These are phyloP conservation scores for silkworm (Bombyx mori) DNA, from an alignment of 1,140 invertebrate species.

Conservation along the genomic window DNA sequence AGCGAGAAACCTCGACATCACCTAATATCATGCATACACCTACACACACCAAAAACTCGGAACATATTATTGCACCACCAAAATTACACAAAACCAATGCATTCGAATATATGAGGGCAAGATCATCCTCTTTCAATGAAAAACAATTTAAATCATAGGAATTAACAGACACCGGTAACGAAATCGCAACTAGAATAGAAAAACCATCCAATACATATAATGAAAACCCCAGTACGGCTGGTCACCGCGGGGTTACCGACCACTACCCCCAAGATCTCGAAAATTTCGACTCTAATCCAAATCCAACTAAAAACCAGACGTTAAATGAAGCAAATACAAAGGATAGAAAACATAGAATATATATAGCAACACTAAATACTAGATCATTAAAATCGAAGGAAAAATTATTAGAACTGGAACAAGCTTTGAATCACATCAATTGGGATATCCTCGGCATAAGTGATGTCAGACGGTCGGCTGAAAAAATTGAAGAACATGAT, in stretches of 20 bases:
- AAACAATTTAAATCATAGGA: slow-evolving; percentile 9
- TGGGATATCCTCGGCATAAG: slow-evolving; percentile 9
- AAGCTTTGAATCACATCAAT: slow-evolving; percentile 3
- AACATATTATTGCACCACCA: too few species aligned
- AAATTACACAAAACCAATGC: too few species aligned
- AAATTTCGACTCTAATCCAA: too few species aligned
- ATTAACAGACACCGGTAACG: slow-evolving; percentile 10
- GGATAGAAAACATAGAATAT: background rate
- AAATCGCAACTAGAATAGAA: background rate
- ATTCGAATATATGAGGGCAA: too few species aligned
- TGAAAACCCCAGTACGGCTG: slow-evolving; percentile 11
- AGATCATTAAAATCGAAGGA: slow-evolving; percentile 8
- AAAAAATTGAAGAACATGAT: slow-evolving; percentile 16
- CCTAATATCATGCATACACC: background rate
- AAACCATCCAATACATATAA: background rate
- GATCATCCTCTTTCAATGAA: too few species aligned
- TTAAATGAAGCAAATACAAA: background rate
- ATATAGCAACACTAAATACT: slow-evolving; percentile 13
- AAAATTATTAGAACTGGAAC: slow-evolving; percentile 6
- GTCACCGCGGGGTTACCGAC: slow-evolving; percentile 12
- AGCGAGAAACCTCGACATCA: background rate
- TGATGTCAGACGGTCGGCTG: slow-evolving; percentile 6
- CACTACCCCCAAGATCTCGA: slow-evolving; percentile 6
- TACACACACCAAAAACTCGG: too few species aligned
- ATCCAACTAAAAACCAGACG: background rate